phyloP scores from a whole-genome alignment of 1,140 invertebrate species.

The Idris sp. region DNA sequence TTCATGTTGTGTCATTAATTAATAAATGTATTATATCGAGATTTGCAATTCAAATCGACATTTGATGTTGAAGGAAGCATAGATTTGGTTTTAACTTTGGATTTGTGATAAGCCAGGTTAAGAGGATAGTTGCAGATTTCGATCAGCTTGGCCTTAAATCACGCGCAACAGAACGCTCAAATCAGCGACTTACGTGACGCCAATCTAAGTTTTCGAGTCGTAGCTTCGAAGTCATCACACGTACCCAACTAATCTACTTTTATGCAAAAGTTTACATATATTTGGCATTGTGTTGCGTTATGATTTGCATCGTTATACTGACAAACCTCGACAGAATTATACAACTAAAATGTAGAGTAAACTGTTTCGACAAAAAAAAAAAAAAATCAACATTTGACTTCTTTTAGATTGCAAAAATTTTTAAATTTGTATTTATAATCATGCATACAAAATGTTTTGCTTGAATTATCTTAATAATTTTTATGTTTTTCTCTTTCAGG shows the following conservation, averaged over 20 bases:
- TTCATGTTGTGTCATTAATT: no score
- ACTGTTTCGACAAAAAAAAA: no score
- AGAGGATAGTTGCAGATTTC: slow-evolving; percentile 33
- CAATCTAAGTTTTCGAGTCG: slow-evolving; percentile 64
- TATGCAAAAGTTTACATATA: slow-evolving; percentile 31
- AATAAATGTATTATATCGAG: no score
- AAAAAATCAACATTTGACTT: no score
- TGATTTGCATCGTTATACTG: slow-evolving; percentile 35
- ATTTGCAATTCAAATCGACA: no score
- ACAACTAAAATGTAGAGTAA: slow-evolving; percentile 10
- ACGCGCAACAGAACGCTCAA: slow-evolving; percentile 36
- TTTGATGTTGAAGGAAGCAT: no score
- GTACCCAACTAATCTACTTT: slow-evolving; percentile 57
- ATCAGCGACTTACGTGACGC: slow-evolving; percentile 54
- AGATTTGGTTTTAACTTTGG: no score
- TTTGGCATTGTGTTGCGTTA: slow-evolving; percentile 36
- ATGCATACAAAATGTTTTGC: no score
- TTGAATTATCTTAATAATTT: no score
- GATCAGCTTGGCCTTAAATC: slow-evolving; percentile 54
- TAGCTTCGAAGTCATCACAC: slow-evolving; percentile 57
- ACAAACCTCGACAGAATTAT: slow-evolving; percentile 45
- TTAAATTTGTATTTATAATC: no score
- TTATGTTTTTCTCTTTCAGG: slow-evolving; percentile 69
- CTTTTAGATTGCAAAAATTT: no score
- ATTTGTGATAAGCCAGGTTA: no score